A percentile compares a stretch with the other conserved stretches of the same genome.
phyloP scores from a whole-genome alignment of 2,113 vertebrate species.

The Mirza zaza region DNA sequence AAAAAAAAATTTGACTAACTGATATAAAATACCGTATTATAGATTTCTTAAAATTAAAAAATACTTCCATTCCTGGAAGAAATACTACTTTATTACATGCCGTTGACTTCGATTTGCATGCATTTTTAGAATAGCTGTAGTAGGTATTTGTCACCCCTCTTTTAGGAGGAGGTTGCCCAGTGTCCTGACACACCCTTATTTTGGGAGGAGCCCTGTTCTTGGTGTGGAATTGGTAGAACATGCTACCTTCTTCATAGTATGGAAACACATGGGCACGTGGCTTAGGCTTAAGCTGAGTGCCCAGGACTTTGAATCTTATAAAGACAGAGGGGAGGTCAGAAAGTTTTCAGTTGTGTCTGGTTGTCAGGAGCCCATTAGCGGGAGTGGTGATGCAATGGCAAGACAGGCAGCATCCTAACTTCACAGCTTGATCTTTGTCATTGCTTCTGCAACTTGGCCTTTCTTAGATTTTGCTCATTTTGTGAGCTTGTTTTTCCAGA shows the following conservation, averaged over 20 bases:
- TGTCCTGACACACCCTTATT: background rate
- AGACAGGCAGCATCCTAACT: background rate
- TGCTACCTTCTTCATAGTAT: background rate
- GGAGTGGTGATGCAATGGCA: no score
- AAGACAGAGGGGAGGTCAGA: background rate
- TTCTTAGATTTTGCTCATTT: background rate
- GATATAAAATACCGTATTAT: background rate
- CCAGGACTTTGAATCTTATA: background rate
- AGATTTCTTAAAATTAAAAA: constrained; percentile 3
- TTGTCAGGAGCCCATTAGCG: background rate
- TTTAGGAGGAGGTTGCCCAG: background rate
- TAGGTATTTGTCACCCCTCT: background rate
- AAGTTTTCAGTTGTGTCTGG: background rate
- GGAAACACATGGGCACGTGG: background rate
- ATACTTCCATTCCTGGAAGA: background rate
- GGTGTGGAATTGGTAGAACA: background rate
- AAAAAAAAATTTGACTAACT: background rate
- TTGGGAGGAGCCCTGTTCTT: background rate
- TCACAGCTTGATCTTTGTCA: background rate
- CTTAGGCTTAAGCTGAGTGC: background rate
- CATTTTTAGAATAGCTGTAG: background rate
- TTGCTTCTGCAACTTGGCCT: background rate
- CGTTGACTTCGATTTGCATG: background rate
- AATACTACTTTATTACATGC: background rate
- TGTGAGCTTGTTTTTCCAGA: background rate